Percentiles rank a stretch among this genome's conserved stretches.
phyloP scores from a whole-genome alignment of 2,888 invertebrate genomes.

The Pandemis corylana region DNA sequence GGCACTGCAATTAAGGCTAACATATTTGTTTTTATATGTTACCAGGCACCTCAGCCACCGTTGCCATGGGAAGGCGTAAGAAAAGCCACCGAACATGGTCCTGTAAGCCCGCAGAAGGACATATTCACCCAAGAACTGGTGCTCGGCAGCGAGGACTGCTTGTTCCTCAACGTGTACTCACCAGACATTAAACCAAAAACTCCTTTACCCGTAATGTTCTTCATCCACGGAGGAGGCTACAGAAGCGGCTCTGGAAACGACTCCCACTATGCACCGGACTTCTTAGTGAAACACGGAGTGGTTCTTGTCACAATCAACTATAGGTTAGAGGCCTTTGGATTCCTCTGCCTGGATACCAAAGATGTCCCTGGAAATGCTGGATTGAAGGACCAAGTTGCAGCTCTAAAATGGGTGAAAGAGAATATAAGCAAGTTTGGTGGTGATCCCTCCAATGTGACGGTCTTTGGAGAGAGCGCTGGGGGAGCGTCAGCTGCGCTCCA shows the following conservation, averaged over 20 bases:
- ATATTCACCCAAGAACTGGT: constrained; percentile 30
- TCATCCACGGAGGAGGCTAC: constrained; percentile 65
- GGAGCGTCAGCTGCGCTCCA: constrained; percentile 56
- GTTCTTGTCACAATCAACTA: constrained; percentile 85
- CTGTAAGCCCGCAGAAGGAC: constrained; percentile 35
- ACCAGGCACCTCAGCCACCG: constrained; percentile 41
- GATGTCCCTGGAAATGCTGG: constrained; percentile 86
- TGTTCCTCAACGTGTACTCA: constrained; percentile 65
- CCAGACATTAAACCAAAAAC: constrained; percentile 48
- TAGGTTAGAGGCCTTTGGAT: constrained; percentile 81
- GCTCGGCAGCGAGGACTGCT: constrained; percentile 58
- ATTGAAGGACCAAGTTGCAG: constrained; percentile 70
- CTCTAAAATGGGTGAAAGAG: constrained; percentile 59
- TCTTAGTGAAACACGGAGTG: constrained; percentile 79
- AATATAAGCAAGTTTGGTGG: constrained; percentile 62
- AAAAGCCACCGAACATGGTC: constrained; percentile 39
- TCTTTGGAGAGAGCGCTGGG: constrained; percentile 66
- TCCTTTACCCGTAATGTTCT: constrained; percentile 62
- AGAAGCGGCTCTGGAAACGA: constrained; percentile 67
- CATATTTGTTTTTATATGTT: neutral
- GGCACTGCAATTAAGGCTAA: too few species aligned
- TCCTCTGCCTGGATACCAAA: constrained; percentile 78
- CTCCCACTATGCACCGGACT: constrained; percentile 81
- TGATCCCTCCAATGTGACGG: constrained; percentile 57
- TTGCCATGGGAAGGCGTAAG: constrained; percentile 42